These are phyloP conservation scores for Tachina fera DNA, from an alignment of 2,888 invertebrate species.

Conservation along the genomic window DNA sequence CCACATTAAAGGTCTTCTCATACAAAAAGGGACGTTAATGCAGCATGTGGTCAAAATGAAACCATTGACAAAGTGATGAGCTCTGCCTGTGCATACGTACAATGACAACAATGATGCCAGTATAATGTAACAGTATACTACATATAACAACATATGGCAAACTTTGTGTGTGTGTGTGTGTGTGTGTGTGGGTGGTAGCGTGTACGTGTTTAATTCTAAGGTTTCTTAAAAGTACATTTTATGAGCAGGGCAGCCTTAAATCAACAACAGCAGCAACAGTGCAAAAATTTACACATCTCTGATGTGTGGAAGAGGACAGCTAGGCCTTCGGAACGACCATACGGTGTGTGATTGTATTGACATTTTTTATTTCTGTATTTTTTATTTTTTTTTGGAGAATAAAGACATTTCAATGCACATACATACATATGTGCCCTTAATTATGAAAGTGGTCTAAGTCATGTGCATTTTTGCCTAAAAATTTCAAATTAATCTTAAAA, in stretches of 20 bases:
- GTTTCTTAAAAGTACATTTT: slow-evolving; percentile 41
- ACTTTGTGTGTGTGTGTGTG: not conserved
- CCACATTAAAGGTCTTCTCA: slow-evolving; percentile 9
- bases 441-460: too few relatives aligned
- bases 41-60: slow-evolving; percentile 58
- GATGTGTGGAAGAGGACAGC: slow-evolving; percentile 19
- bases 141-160: slow-evolving; percentile 51
- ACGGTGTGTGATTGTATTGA: slow-evolving; percentile 18
- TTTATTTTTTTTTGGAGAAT: not conserved
- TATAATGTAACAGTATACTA: slow-evolving; percentile 34
- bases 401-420: not conserved
- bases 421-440: not conserved
- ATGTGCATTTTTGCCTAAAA: too few relatives aligned
- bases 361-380: not conserved
- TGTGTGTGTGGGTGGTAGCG: not conserved
- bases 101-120: slow-evolving; percentile 31
- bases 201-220: slow-evolving; percentile 38
- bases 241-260: slow-evolving; percentile 16
- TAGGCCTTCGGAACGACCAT: not conserved
- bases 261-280: slow-evolving; percentile 13
- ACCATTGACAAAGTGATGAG: slow-evolving; percentile 42
- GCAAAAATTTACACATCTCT: slow-evolving; percentile 52
- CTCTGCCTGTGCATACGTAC: not conserved
- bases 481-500: too few relatives aligned
- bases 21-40: slow-evolving; percentile 34